Conservation (phyloP, 2,888 invertebrate genomes). For the Sarcophaga rosellei region DNA sequence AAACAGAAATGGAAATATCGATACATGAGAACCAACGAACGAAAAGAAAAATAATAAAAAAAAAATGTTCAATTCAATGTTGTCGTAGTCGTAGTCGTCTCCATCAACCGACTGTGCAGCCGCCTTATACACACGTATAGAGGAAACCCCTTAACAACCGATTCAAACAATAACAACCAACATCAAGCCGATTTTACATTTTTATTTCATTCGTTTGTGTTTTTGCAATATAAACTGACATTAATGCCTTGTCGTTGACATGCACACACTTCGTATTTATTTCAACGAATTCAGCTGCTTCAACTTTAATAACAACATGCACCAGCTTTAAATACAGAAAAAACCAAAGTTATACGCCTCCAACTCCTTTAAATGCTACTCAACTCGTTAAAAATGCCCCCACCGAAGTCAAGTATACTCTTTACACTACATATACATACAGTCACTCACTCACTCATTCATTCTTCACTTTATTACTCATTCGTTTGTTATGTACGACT, state of each 20-base stretch:
- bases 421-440: conserved; percentile 1
- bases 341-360: background rate
- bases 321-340: conserved; percentile 34
- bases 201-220: background rate
- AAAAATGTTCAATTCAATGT: background rate
- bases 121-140: background rate
- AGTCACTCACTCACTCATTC: conserved; percentile 45
- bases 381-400: conserved; percentile 61
- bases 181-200: too few species aligned
- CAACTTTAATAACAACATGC: conserved; percentile 14
- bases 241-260: conserved; percentile 66
- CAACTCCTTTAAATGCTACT: too few species aligned
- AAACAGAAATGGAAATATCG: conserved; percentile 36
- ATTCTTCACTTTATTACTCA: conserved; percentile 40
- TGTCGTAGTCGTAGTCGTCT: too few species aligned
- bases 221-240: conserved; percentile 64
- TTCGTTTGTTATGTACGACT: conserved; percentile 41
- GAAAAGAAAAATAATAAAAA: background rate
- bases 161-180: conserved; percentile 42
- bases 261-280: conserved; percentile 18
- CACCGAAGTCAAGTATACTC: conserved; percentile 54
- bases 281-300: conserved; percentile 29
- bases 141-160: conserved; percentile 36
- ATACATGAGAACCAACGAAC: conserved; percentile 29
- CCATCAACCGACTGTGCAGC: too few species aligned